These are phyloP conservation scores for Propithecus deckenii DNA, from an alignment of 2,797 vertebrate genomes.

Conservation along the genomic window DNA sequence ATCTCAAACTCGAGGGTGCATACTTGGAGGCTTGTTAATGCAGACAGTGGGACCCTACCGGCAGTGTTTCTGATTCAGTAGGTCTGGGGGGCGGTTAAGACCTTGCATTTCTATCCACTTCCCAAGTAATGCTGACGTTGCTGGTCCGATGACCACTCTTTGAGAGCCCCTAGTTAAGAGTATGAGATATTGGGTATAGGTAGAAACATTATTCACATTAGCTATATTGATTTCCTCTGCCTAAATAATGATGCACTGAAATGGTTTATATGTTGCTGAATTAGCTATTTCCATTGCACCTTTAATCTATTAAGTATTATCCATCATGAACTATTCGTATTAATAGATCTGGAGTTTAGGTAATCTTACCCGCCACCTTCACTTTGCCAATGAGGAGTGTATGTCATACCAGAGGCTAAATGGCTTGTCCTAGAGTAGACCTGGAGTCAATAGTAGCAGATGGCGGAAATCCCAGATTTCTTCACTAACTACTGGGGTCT, in stretches of 20 bases:
- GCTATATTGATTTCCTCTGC: neutral
- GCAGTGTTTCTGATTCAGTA: neutral
- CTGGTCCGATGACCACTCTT: rapidly evolving
- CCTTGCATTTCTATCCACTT: neutral
- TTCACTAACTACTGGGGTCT: neutral
- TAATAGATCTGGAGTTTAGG: neutral
- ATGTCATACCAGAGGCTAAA: neutral
- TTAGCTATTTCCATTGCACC: too few relatives aligned
- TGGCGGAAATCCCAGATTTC: neutral
- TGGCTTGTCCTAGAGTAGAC: neutral
- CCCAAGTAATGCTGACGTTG: rapidly evolving
- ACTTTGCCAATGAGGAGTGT: neutral
- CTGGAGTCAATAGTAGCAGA: rapidly evolving
- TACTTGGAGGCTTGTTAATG: neutral
- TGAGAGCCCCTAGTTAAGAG: neutral
- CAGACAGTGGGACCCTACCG: too few relatives aligned
- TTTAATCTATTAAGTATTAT: neutral
- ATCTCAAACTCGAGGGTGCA: neutral
- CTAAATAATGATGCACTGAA: rapidly evolving
- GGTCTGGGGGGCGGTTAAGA: neutral
- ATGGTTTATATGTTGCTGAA: rapidly evolving
- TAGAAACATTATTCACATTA: neutral
- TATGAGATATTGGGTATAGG: neutral
- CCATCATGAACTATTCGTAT: neutral
- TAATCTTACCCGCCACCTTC: neutral